Conservation (phyloP, 2,113 vertebrate genomes). For the Eolophus roseicapilla region DNA sequence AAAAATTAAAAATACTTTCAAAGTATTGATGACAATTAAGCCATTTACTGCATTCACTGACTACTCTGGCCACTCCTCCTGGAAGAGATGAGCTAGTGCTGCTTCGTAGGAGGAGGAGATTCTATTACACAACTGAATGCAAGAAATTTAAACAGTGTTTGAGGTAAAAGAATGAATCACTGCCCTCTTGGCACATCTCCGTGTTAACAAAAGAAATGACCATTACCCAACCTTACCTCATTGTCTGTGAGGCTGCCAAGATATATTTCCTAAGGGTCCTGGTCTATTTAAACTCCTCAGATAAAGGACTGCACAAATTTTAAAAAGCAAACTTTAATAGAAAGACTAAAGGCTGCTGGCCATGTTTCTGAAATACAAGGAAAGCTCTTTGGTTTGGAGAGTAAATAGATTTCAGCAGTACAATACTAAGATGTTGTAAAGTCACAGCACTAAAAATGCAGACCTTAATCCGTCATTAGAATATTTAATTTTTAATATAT, state of each 20-base stretch:
- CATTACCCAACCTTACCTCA: background rate
- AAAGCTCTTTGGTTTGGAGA: background rate
- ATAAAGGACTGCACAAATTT: background rate
- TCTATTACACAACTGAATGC: background rate
- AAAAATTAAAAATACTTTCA: background rate
- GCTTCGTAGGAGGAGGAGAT: background rate
- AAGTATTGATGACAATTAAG: background rate
- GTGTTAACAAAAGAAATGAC: background rate
- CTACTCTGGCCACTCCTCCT: background rate
- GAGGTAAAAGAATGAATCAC: background rate
- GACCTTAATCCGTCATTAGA: background rate
- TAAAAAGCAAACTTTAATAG: background rate
- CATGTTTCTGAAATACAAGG: background rate
- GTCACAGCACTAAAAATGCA: background rate
- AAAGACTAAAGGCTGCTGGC: background rate
- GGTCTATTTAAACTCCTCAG: background rate
- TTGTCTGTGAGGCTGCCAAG: background rate
- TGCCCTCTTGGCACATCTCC: background rate
- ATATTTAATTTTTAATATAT: background rate
- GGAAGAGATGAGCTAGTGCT: background rate
- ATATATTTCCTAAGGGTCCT: background rate
- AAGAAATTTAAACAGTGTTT: background rate
- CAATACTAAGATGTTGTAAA: background rate
- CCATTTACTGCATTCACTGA: background rate
- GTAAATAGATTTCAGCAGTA: background rate